These are phyloP conservation scores for Spilogale gracilis DNA, from an alignment of 2,113 vertebrate species.

Conservation along the genomic window DNA sequence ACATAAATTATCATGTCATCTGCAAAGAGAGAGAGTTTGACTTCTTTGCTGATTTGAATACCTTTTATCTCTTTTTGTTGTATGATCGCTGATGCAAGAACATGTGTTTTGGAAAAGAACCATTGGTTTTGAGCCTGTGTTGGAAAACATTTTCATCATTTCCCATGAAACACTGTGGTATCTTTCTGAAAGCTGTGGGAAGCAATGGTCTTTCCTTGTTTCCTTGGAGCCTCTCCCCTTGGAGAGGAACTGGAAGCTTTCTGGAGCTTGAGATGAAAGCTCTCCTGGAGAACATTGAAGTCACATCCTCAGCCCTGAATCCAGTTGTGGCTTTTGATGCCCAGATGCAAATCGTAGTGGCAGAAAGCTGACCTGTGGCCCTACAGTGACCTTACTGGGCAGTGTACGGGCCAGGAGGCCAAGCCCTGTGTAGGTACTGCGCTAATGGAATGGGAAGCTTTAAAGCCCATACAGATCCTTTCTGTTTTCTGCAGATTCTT, in stretches of 20 bases:
- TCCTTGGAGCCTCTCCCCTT: not conserved
- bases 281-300: conserved; percentile 94
- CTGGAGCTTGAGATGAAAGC: conserved; percentile 83
- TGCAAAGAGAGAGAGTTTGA: no score
- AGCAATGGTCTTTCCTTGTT: not conserved
- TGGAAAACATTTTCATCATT: not conserved
- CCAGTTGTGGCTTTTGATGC: conserved; percentile 92
- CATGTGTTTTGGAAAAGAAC: not conserved
- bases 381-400: conserved; percentile 96
- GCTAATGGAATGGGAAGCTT: not conserved
- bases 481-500: not conserved
- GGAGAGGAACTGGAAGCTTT: conserved; percentile 31
- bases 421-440: conserved; percentile 93
- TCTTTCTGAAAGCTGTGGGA: not conserved
- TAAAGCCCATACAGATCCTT: not conserved
- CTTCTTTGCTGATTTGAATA: no score
- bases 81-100: not conserved
- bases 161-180: not conserved
- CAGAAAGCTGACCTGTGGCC: conserved; percentile 95
- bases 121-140: conserved; percentile 40
- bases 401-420: conserved; percentile 97
- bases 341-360: conserved; percentile 93
- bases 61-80: no score
- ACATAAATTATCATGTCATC: no score
- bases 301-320: conserved; percentile 95